Evolutionary conservation across 2,888 invertebrate genomes (phyloP), one percentile per base, ranked within the genome.

Genomic region (Plebejus melissa): DNA sequence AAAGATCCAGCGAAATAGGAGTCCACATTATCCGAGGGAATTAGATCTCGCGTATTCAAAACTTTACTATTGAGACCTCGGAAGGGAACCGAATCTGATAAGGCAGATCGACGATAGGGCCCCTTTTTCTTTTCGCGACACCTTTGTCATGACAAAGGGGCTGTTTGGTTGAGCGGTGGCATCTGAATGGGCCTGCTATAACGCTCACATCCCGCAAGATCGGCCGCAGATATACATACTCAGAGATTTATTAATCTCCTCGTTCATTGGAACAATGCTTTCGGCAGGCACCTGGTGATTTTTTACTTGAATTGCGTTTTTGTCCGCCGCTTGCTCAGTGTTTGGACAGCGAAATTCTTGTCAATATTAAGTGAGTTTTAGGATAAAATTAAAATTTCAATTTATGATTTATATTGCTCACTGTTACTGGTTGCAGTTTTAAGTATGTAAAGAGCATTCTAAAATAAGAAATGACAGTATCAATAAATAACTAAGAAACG

Each of bases 71-170:
- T 91, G 91, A 93, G 93, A 89, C 88, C 91, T 90, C 89, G 90
- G 90, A 92, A 91, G 92, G 93, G 91, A 91, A 90, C 91, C 87
- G 88, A 87, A 92, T 93, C 93, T 91, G 93, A 93, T 93, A 93
- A 93, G 91, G 90, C 80, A 88, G 91, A 93, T 93, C 90, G 89
- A 86, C 87, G 93, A 93, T 93, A 92, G 88, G 88, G 88, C 86
- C 89, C 90, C 90, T 91, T 93, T 93, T 93, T 91, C 93, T 92
- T 92, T 88, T 86, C 89, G 87, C 91, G 92, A 93, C 93, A 93
- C 93, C 92, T 93, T 93, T 92, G 93, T 92, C 91, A 92, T 90
- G 87, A 93, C 93, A 93, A 93, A 92, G 86, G 88, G 88, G 85
- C 90, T 93, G 91, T 93, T 91, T 90, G 90, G 90, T 88, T 90